Percentiles rank a stretch among this genome's conserved stretches.
phyloP scores from a whole-genome alignment of 2,888 invertebrate species.

The Seira ritae region DNA sequence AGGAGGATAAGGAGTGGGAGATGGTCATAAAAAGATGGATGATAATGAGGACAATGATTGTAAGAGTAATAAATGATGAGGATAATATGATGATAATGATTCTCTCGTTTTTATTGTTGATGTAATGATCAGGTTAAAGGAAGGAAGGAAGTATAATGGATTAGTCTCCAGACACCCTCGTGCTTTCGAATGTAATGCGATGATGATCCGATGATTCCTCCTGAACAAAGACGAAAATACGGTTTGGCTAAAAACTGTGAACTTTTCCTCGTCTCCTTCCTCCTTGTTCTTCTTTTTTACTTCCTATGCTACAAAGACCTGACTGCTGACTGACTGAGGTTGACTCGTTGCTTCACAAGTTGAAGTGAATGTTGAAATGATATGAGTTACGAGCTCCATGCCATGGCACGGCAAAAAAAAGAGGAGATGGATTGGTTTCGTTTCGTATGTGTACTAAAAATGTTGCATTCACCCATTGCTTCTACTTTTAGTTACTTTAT shows the following conservation, averaged over 20 bases:
- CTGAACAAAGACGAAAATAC: neutral
- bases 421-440: constrained; percentile 20
- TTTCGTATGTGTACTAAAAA: constrained; percentile 7
- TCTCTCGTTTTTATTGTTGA: constrained; percentile 15
- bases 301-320: constrained; percentile 62
- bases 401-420: constrained; percentile 6
- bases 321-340: constrained; percentile 64
- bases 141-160: constrained; percentile 41
- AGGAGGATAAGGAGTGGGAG: constrained; percentile 38
- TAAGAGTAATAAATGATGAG: constrained; percentile 33
- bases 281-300: constrained; percentile 56
- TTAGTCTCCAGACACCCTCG: constrained; percentile 53
- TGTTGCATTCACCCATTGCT: constrained; percentile 57
- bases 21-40: constrained; percentile 52
- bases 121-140: constrained; percentile 43
- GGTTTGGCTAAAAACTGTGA: constrained; percentile 25
- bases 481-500: constrained; percentile 63
- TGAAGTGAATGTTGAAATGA: constrained; percentile 63
- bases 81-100: neutral
- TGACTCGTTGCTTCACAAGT: constrained; percentile 52
- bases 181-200: neutral
- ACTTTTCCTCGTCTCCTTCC: constrained; percentile 46
- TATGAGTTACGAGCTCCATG: constrained; percentile 58
- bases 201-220: neutral
- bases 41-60: constrained; percentile 48